Evolutionary conservation across 2,797 vertebrate genomes (phyloP).

Genomic region (Aulostomus chinensis): DNA sequence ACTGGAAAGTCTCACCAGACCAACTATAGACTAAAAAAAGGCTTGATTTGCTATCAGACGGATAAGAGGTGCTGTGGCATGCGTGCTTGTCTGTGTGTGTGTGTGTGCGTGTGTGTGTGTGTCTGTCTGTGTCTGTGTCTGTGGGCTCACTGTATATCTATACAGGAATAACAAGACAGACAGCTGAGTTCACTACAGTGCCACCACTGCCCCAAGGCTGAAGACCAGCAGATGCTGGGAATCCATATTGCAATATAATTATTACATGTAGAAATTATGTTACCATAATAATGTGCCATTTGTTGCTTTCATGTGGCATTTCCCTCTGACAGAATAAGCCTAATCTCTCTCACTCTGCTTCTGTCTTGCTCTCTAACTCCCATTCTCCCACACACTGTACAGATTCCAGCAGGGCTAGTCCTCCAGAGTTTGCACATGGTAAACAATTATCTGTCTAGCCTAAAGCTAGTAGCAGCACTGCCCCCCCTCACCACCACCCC

Average conservation of each 20-base stretch:
- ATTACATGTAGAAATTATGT: conserved; percentile 74
- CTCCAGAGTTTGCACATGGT: conserved; percentile 81
- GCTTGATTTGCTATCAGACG: conserved; percentile 60
- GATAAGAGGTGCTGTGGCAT: conserved; percentile 44
- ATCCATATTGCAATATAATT: conserved; percentile 77
- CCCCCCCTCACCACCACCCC: conserved; percentile 5
- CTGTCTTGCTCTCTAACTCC: conserved; percentile 63
- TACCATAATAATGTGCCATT: conserved; percentile 80
- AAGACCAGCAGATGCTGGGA: conserved; percentile 65
- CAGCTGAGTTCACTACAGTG: conserved; percentile 46
- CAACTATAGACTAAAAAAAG: conserved; percentile 68
- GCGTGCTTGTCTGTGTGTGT: conserved; percentile 10
- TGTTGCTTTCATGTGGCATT: conserved; percentile 81
- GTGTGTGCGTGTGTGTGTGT: no score
- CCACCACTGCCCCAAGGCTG: conserved; percentile 48
- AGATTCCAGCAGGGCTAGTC: conserved; percentile 78
- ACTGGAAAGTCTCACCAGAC: conserved; percentile 62
- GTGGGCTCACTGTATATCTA: no score
- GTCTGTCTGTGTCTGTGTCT: no score
- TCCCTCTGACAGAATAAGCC: conserved; percentile 78
- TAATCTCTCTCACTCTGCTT: conserved; percentile 60
- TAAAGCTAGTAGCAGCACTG: conserved; percentile 58
- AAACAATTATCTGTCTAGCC: conserved; percentile 84
- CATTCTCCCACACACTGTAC: conserved; percentile 72
- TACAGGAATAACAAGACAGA: conserved; percentile 63